Percentiles rank a stretch among this genome's conserved stretches.
These are phyloP conservation scores for Drosophila micromelanica DNA, from an alignment of 1,140 invertebrate species.

Conservation along the genomic window DNA sequence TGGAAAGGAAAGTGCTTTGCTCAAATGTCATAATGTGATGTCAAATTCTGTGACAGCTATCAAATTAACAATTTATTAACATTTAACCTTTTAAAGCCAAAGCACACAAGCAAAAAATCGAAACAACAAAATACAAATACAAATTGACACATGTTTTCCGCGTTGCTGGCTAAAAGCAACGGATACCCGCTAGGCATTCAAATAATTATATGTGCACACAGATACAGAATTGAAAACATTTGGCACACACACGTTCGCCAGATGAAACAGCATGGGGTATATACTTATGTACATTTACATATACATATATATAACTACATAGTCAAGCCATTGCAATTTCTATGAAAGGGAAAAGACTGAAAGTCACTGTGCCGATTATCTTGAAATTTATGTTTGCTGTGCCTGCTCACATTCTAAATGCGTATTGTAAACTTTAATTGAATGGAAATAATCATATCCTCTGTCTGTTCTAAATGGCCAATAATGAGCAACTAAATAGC, in stretches of 20 bases:
- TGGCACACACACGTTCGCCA: slow-evolving; percentile 49
- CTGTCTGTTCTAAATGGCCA: slow-evolving; percentile 36
- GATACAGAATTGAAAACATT: slow-evolving; percentile 51
- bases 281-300: not conserved
- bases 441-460: slow-evolving; percentile 67
- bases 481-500: slow-evolving; percentile 59
- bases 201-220: slow-evolving; percentile 24
- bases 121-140: slow-evolving; percentile 4
- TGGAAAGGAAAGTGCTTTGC: slow-evolving; percentile 60
- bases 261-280: slow-evolving; percentile 12
- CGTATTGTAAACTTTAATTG: slow-evolving; percentile 56
- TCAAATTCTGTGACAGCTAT: slow-evolving; percentile 57
- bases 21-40: slow-evolving; percentile 61
- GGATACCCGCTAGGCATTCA: slow-evolving; percentile 48
- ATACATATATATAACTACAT: not conserved
- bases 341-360: slow-evolving; percentile 27
- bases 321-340: not conserved
- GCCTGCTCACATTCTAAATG: slow-evolving; percentile 18
- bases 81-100: slow-evolving; percentile 52
- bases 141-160: slow-evolving; percentile 31
- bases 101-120: no score
- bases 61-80: slow-evolving; percentile 75
- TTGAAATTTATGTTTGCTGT: slow-evolving; percentile 25
- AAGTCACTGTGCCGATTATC: slow-evolving; percentile 47
- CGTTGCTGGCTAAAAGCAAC: slow-evolving; percentile 28